phyloP scores from a whole-genome alignment of 2,888 invertebrate genomes.

The Rhingia rostrata region DNA sequence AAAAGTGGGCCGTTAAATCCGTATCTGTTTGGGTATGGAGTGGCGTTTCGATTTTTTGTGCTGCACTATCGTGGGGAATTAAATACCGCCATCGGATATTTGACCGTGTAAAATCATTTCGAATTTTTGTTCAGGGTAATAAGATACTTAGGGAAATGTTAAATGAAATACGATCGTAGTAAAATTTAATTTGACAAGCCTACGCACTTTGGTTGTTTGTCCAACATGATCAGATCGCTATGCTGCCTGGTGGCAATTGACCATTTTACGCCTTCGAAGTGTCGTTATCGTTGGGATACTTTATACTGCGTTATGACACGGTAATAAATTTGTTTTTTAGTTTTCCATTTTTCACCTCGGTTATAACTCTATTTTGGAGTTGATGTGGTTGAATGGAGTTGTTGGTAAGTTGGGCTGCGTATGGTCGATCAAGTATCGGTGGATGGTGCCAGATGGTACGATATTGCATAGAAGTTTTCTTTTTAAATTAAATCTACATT shows the following conservation, averaged over 20 bases:
- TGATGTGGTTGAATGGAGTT: too few relatives aligned
- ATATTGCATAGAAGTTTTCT: too few relatives aligned
- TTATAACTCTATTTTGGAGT: too few relatives aligned
- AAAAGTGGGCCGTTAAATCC: slow-evolving; percentile 36
- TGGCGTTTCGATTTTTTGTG: slow-evolving; percentile 58
- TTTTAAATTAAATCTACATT: too few relatives aligned
- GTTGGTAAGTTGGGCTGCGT: too few relatives aligned
- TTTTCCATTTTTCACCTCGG: too few relatives aligned
- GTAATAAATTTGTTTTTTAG: not conserved
- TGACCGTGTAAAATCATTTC: slow-evolving; percentile 16
- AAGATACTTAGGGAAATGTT: slow-evolving; percentile 42
- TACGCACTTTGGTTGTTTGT: slow-evolving; percentile 4
- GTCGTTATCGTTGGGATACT: not conserved
- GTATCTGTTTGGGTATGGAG: slow-evolving; percentile 10
- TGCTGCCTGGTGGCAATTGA: slow-evolving; percentile 6
- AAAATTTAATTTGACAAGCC: slow-evolving; percentile 47
- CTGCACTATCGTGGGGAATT: slow-evolving; percentile 28
- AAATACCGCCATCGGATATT: slow-evolving; percentile 36
- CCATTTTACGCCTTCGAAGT: slow-evolving; percentile 2
- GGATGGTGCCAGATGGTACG: too few relatives aligned
- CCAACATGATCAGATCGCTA: not conserved
- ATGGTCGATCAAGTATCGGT: too few relatives aligned
- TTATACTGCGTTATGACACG: not conserved
- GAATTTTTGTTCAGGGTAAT: slow-evolving; percentile 55
- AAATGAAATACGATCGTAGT: slow-evolving; percentile 23